Evolutionary conservation across 2,113 vertebrate species (phyloP).

Genomic region (Ramphastos sulfuratus): DNA sequence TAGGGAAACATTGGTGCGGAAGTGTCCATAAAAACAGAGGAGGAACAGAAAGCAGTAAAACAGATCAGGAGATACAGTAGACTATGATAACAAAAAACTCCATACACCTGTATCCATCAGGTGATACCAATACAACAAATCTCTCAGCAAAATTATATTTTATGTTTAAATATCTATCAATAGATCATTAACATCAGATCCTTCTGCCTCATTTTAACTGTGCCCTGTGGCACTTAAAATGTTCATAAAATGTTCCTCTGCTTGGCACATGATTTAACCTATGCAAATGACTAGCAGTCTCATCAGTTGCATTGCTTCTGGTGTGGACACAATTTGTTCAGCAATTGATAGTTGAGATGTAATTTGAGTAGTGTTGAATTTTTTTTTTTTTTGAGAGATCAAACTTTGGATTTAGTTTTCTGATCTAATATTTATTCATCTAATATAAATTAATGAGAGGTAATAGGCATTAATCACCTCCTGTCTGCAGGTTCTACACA

Average conservation of each 20-base stretch:
- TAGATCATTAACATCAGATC: neutral
- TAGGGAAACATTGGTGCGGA: neutral
- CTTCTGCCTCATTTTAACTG: neutral
- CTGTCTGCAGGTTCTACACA: neutral
- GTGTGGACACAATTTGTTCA: neutral
- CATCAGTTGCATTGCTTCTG: neutral
- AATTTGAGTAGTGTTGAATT: neutral
- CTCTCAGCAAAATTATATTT: neutral
- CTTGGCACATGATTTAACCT: neutral
- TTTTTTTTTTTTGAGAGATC: neutral
- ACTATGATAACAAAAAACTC: neutral
- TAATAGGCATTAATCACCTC: neutral
- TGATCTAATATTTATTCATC: neutral
- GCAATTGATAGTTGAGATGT: neutral
- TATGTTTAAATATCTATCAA: neutral
- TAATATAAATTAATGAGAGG: neutral
- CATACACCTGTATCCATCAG: neutral
- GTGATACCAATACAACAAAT: neutral
- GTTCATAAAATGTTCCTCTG: neutral
- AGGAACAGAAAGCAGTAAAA: neutral
- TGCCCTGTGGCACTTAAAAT: neutral
- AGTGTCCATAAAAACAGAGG: accelerated
- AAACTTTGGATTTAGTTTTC: neutral
- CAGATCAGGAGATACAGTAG: neutral
- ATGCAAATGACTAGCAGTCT: accelerated